Base-by-base conservation (phyloP, 2,888 invertebrate species). In the Cyrtodaria siliqua region DNA sequence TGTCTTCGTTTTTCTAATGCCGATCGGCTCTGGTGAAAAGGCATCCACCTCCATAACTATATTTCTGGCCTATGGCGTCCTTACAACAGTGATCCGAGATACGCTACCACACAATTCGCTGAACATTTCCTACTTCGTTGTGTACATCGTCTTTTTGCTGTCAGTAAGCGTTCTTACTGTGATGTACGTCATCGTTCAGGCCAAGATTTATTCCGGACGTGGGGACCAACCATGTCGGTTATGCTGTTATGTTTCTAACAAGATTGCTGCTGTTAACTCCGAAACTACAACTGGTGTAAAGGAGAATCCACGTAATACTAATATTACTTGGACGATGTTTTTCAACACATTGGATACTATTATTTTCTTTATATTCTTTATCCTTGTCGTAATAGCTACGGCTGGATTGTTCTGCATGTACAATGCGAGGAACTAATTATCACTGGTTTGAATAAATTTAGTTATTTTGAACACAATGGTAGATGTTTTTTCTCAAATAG, bases 41-140 rank as follows among this genome's bases (percentile, higher is more conserved):
- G 70, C 62, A 6, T 55, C 62, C 20, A 57, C 62, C 23, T 42
- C 70, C 4, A 53, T 70, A 8, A 70, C 70, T 1, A 63, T 70
- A 20, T 70, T 70, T 23, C 38, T 70, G 26, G 55, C 70, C 23
- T 70, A 70, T 18, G 70, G 70, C 18, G 53, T 70, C 9, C 62
- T 70, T 38, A 29, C 62, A 0, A 44, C 70, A 1, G 56, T 57
- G 14, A 33, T 70, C 14, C 56, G 63, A 44, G 62, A 52, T 14
- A 57, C 60, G 0, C 63, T 70, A 20, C 69, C 69, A 0, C 55
- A 69, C 47, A 69, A 69, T 40, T 70, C 70, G 12, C 42, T 64
- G 18, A 42, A 56, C 9, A 24, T 62, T 1, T 62, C 70, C 2
- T 62, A 63, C 23, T 55, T 70, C 26, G 44, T 70, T 8, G 38